A percentile compares a stretch with the other conserved stretches of the same genome.
These are phyloP conservation scores for Icerya purchasi DNA, from an alignment of 2,888 invertebrate species.

Conservation along the genomic window DNA sequence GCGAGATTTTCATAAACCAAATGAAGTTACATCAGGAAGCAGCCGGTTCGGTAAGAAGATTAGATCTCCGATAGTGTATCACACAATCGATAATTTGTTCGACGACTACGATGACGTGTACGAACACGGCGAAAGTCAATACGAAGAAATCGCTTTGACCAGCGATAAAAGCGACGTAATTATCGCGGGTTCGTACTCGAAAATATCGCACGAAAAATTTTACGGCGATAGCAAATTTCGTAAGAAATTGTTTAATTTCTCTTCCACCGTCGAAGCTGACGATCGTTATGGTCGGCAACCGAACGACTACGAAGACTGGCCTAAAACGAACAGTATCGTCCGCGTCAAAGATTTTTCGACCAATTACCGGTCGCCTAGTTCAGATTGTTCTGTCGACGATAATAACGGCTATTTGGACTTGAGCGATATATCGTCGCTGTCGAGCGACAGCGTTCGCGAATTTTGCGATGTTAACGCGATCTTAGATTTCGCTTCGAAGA, in stretches of 20 bases:
- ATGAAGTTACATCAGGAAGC: too few species aligned
- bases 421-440: not conserved
- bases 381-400: too few species aligned
- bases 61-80: too few species aligned
- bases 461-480: not conserved
- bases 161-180: too few species aligned
- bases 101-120: too few species aligned
- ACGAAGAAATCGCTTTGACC: too few species aligned
- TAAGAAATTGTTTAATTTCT: not conserved
- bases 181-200: not conserved
- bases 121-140: too few species aligned
- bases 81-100: too few species aligned
- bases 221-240: not conserved
- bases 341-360: not conserved
- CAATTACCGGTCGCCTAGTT: too few species aligned
- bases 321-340: not conserved
- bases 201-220: not conserved
- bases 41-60: too few species aligned
- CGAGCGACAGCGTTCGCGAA: not conserved
- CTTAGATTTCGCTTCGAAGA: not conserved
- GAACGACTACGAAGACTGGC: not conserved
- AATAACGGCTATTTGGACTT: not conserved
- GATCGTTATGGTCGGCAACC: not conserved
- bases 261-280: not conserved
- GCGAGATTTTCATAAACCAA: too few species aligned